These are phyloP conservation scores for Arnoldichthys spilopterus DNA, from an alignment of 2,797 vertebrate species.

Conservation along the genomic window DNA sequence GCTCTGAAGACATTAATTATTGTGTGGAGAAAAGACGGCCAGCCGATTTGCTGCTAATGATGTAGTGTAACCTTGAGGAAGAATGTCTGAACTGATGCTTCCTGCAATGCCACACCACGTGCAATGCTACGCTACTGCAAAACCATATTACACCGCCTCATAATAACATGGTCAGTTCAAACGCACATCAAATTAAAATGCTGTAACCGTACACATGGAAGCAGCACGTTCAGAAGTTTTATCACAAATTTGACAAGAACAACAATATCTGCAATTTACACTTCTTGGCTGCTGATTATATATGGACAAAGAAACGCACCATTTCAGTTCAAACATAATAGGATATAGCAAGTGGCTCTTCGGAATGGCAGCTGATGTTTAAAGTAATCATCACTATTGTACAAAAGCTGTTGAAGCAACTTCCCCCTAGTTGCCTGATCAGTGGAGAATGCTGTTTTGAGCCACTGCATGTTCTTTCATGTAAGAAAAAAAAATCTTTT, in stretches of 20 bases:
- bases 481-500: background rate
- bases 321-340: slow-evolving; percentile 4
- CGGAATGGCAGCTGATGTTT: slow-evolving; percentile 20
- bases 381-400: slow-evolving; percentile 28
- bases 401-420: slow-evolving; percentile 1
- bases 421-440: slow-evolving; percentile 20
- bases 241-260: background rate
- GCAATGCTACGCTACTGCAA: too few relatives aligned
- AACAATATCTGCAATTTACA: background rate
- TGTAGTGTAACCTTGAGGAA: slow-evolving; percentile 28
- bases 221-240: background rate
- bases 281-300: slow-evolving; percentile 3
- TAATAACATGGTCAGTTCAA: background rate
- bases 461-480: background rate
- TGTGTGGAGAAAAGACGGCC: slow-evolving; percentile 35
- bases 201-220: background rate
- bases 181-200: slow-evolving; percentile 1
- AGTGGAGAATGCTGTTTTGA: background rate
- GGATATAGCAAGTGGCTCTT: slow-evolving; percentile 4
- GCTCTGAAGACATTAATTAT: slow-evolving; percentile 53
- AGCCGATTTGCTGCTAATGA: slow-evolving; percentile 36
- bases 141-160: background rate
- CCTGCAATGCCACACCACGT: slow-evolving; percentile 5
- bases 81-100: slow-evolving; percentile 30
- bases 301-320: background rate